Conservation (phyloP, 2,797 vertebrate genomes). For the Hyperoplus lanceolatus region DNA sequence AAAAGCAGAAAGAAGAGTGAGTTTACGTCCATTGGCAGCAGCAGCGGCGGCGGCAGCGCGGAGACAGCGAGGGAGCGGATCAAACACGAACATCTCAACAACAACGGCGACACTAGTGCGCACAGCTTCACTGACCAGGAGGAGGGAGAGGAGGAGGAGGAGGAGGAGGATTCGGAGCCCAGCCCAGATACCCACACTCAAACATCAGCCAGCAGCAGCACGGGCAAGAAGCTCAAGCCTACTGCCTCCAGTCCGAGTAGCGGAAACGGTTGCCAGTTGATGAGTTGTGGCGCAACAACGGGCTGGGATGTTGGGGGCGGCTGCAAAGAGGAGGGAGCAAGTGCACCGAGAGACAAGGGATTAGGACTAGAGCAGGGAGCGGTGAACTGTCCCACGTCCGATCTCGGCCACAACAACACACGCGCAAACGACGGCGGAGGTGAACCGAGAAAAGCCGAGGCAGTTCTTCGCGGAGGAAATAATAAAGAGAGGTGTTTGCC, state of each 20-base stretch:
- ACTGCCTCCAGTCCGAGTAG: conserved; percentile 57
- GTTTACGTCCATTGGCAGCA: conserved; percentile 72
- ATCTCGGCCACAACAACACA: conserved; percentile 26
- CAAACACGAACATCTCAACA: conserved; percentile 74
- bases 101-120: conserved; percentile 81
- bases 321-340: conserved; percentile 77
- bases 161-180: conserved; percentile 71
- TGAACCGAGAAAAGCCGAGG: conserved; percentile 39
- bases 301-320: conserved; percentile 75
- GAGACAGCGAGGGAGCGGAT: conserved; percentile 73
- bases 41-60: conserved; percentile 50
- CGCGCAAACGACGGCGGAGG: conserved; percentile 40
- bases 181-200: conserved; percentile 64
- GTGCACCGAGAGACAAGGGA: conserved; percentile 76
- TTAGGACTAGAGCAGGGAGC: conserved; percentile 53
- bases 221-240: conserved; percentile 55
- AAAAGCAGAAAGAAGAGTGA: conserved; percentile 88
- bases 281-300: conserved; percentile 79
- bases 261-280: conserved; percentile 70
- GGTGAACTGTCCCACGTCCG: conserved; percentile 53
- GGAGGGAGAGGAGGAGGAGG: conserved; percentile 62
- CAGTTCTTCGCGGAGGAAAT: conserved; percentile 35
- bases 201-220: conserved; percentile 55
- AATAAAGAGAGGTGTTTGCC: conserved; percentile 40
- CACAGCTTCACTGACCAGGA: conserved; percentile 83